phyloP scores from a whole-genome alignment of 2,888 invertebrate species.

The Lasioglossum villosulum region DNA sequence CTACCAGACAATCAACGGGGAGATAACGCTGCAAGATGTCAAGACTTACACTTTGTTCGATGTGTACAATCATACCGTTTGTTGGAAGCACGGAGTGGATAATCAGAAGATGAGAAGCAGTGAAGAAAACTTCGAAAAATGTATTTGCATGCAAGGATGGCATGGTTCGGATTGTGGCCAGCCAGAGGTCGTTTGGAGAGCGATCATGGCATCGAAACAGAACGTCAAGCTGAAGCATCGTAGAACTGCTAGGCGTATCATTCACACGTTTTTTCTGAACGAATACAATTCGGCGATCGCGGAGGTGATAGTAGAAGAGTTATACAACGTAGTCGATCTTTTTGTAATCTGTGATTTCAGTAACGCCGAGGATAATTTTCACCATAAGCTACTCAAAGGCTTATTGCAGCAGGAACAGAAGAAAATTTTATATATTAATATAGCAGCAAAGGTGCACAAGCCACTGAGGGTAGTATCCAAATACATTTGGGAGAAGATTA shows the following conservation, averaged over 20 bases:
- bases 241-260: slow-evolving; percentile 85
- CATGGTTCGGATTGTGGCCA: slow-evolving; percentile 89
- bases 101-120: slow-evolving; percentile 74
- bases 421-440: slow-evolving; percentile 86
- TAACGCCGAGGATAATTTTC: slow-evolving; percentile 83
- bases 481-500: slow-evolving; percentile 84
- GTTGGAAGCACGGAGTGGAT: slow-evolving; percentile 80
- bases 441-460: slow-evolving; percentile 72
- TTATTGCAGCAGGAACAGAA: slow-evolving; percentile 85
- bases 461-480: slow-evolving; percentile 76
- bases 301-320: slow-evolving; percentile 87
- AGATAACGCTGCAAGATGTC: slow-evolving; percentile 76
- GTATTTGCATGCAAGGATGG: slow-evolving; percentile 87
- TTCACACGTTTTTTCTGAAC: slow-evolving; percentile 86
- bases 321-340: slow-evolving; percentile 87
- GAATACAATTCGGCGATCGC: slow-evolving; percentile 86
- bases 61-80: slow-evolving; percentile 77
- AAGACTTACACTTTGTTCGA: slow-evolving; percentile 77
- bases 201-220: slow-evolving; percentile 87
- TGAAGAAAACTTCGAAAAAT: slow-evolving; percentile 79
- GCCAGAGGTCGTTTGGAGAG: slow-evolving; percentile 89
- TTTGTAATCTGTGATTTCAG: slow-evolving; percentile 87
- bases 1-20: slow-evolving; percentile 76
- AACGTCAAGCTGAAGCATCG: slow-evolving; percentile 84
- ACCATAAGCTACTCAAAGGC: slow-evolving; percentile 84